phyloP scores from a whole-genome alignment of 2,113 vertebrate genomes.

The Choloepus hoffmanni region DNA sequence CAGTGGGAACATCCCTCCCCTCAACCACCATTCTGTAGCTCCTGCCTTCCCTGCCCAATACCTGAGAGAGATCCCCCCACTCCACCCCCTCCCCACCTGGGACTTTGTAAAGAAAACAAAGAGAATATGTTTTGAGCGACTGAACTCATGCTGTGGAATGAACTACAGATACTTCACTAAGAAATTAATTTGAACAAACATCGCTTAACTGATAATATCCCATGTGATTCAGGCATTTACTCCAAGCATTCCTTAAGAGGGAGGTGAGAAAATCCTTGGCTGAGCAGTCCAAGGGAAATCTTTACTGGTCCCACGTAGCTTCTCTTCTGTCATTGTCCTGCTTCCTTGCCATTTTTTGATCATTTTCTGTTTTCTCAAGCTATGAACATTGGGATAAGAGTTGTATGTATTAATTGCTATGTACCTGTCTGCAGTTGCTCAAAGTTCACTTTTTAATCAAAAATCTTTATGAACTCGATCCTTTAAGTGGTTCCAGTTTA shows the following conservation, averaged over 20 bases:
- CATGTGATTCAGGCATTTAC: not conserved
- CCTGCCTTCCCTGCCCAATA: not conserved
- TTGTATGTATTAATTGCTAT: not conserved
- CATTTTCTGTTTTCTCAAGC: constrained; percentile 28
- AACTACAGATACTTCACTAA: not conserved
- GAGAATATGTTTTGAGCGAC: constrained; percentile 7
- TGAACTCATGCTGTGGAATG: not conserved
- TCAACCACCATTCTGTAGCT: not conserved
- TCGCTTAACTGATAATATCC: constrained; percentile 1
- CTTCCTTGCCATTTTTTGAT: not conserved
- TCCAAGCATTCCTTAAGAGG: not conserved
- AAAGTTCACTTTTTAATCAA: constrained; percentile 4
- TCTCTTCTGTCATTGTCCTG: not conserved
- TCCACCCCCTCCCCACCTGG: too few relatives aligned
- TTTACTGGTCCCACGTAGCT: not conserved
- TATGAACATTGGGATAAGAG: constrained; percentile 3
- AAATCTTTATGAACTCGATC: not conserved
- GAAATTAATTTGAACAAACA: not conserved
- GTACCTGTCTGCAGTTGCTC: not conserved
- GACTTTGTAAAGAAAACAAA: constrained; percentile 44
- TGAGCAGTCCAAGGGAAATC: not conserved
- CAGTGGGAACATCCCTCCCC: not conserved
- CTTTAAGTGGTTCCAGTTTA: not conserved
- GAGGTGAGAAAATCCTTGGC: not conserved
- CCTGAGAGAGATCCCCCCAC: not conserved